Percentiles rank a stretch among this genome's conserved stretches.
These are phyloP conservation scores for Cantharis rufa DNA, from an alignment of 2,888 invertebrate species.

Conservation along the genomic window DNA sequence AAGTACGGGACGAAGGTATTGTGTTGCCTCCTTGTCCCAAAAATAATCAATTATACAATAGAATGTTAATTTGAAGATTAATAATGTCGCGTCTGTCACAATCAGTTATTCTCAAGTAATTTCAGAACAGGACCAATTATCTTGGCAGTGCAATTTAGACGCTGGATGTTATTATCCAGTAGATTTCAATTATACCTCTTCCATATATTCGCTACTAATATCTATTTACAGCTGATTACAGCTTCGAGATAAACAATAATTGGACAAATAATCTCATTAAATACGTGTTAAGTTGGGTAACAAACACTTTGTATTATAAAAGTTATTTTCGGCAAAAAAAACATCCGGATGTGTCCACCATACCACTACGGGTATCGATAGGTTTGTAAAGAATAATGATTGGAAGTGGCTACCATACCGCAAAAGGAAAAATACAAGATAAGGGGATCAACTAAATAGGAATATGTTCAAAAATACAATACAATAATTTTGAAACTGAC, in stretches of 20 bases:
- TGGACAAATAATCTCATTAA: not conserved
- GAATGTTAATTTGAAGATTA: not conserved
- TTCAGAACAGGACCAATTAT: conserved; percentile 6
- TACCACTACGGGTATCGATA: not conserved
- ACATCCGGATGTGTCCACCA: not conserved
- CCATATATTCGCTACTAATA: conserved; percentile 17
- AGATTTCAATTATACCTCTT: conserved; percentile 26
- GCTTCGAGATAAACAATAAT: not conserved
- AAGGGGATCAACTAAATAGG: no score
- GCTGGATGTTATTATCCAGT: conserved; percentile 15
- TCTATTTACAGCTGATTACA: conserved; percentile 1
- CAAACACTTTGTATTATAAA: not conserved
- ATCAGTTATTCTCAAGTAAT: conserved; percentile 5
- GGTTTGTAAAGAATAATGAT: no score
- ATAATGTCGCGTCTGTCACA: not conserved
- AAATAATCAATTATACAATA: not conserved
- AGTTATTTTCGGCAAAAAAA: not conserved
- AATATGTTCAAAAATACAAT: not conserved
- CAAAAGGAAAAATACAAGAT: no score
- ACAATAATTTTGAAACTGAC: not conserved
- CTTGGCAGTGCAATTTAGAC: conserved; percentile 13
- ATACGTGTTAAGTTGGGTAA: not conserved
- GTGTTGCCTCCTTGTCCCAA: not conserved
- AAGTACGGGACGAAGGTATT: not conserved
- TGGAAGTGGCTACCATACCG: no score